A percentile compares a stretch with the other conserved stretches of the same genome.
These are phyloP conservation scores for Dysidea cf. avara DNA, from an alignment of 37 sponge, comb jelly and placozoan species.

Conservation along the genomic window DNA sequence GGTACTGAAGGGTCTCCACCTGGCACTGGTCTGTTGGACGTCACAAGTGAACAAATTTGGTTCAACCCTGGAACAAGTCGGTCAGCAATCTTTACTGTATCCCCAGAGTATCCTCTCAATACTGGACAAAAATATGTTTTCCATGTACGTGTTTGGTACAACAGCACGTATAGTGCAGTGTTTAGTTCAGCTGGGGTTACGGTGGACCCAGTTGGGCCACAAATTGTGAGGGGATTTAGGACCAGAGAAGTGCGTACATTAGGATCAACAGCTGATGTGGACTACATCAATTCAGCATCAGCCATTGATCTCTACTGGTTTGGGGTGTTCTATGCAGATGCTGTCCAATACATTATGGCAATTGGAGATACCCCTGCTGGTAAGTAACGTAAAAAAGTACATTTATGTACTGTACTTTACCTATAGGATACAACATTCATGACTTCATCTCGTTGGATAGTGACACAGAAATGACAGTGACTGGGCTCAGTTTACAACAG, in stretches of 20 bases:
- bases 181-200: conserved; percentile 58
- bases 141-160: conserved; percentile 73
- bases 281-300: conserved; percentile 17
- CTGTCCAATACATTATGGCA: conserved; percentile 30
- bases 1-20: conserved; percentile 16
- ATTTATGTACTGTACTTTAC: background rate
- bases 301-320: conserved; percentile 42
- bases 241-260: conserved; percentile 24
- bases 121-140: conserved; percentile 64
- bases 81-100: conserved; percentile 30
- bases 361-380: conserved; percentile 52
- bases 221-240: conserved; percentile 10
- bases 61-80: background rate
- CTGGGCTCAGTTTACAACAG: conserved; percentile 3
- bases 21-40: conserved; percentile 49
- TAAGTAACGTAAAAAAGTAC: background rate
- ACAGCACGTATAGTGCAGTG: conserved; percentile 23
- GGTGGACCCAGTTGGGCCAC: conserved; percentile 44
- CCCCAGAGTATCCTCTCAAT: conserved; percentile 21
- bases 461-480: background rate
- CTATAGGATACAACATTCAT: conserved; percentile 22
- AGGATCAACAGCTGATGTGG: conserved; percentile 22
- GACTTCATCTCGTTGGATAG: conserved; percentile 1
- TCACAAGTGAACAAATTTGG: conserved; percentile 39
- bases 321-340: conserved; percentile 45